A percentile compares a stretch with the other conserved stretches of the same genome.
Conservation (phyloP, 1,140 invertebrate genomes). For the Mamestra configurata region DNA sequence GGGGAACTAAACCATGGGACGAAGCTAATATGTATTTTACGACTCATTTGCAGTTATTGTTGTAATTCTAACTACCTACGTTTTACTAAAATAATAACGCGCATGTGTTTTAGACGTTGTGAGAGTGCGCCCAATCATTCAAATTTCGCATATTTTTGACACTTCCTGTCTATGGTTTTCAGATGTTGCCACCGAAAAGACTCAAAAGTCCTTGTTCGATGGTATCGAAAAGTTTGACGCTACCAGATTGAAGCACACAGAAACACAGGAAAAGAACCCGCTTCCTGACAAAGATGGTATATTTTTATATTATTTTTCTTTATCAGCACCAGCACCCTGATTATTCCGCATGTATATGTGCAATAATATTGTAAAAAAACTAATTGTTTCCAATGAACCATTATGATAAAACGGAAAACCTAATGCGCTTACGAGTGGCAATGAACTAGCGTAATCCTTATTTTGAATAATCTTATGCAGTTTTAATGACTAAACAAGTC, state of each 20-base stretch:
- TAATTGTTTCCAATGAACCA: neutral
- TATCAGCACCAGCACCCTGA: slow-evolving; percentile 13
- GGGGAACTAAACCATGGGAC: slow-evolving; percentile 48
- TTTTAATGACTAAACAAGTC: slow-evolving; percentile 45
- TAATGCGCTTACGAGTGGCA: neutral
- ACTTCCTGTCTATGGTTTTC: slow-evolving; percentile 64
- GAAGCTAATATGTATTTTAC: slow-evolving; percentile 40
- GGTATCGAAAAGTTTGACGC: slow-evolving; percentile 95
- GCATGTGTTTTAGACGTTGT: slow-evolving; percentile 60
- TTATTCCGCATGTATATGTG: slow-evolving; percentile 40
- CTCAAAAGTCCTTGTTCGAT: slow-evolving; percentile 94
- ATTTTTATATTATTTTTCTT: neutral
- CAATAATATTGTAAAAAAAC: slow-evolving; percentile 16
- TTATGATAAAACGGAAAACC: neutral
- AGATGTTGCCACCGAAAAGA: slow-evolving; percentile 96
- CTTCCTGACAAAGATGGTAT: slow-evolving; percentile 98
- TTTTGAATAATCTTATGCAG: slow-evolving; percentile 19
- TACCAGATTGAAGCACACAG: slow-evolving; percentile 95
- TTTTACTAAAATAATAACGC: slow-evolving; percentile 60
- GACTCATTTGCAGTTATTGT: slow-evolving; percentile 34
- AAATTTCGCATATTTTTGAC: slow-evolving; percentile 37
- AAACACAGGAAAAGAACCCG: slow-evolving; percentile 97
- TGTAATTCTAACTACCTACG: slow-evolving; percentile 41
- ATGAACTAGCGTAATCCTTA: neutral
- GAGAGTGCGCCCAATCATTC: slow-evolving; percentile 39